Evolutionary conservation across 2,113 vertebrate genomes (phyloP).

Genomic region (Elgaria multicarinata): DNA sequence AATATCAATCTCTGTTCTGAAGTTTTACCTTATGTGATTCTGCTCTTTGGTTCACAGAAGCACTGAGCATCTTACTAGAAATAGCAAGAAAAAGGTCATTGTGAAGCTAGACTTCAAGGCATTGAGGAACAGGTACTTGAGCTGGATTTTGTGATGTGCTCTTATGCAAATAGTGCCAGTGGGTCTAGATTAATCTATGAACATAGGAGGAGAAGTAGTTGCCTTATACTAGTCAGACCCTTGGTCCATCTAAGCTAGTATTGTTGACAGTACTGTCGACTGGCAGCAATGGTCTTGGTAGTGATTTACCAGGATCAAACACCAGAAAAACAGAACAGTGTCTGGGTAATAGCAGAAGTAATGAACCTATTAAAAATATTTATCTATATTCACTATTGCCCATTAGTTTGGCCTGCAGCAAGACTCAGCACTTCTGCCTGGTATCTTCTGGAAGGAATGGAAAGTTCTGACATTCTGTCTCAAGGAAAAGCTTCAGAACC

Average conservation of each 20-base stretch:
- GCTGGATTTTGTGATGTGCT: conserved; percentile 49
- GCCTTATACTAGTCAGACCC: too few relatives aligned
- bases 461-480: conserved; percentile 12
- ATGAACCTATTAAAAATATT: not conserved
- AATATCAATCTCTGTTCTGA: conserved; percentile 24
- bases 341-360: not conserved
- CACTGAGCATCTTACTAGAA: conserved; percentile 64
- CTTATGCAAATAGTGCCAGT: conserved; percentile 31
- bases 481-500: not conserved
- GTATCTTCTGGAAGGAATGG: not conserved
- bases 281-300: too few relatives aligned
- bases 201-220: too few relatives aligned
- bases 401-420: not conserved
- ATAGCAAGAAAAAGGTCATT: conserved; percentile 62
- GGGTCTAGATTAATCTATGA: conserved; percentile 69
- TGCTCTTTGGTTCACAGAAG: conserved; percentile 36
- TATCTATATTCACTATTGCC: not conserved
- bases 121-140: conserved; percentile 66
- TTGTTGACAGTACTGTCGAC: too few relatives aligned
- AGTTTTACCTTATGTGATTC: conserved; percentile 23
- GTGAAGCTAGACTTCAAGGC: conserved; percentile 59
- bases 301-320: not conserved
- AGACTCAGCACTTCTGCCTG: not conserved
- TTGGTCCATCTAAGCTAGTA: too few relatives aligned
- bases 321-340: not conserved